These are phyloP conservation scores for Tragelaphus scriptus DNA, from an alignment of 2,113 vertebrate genomes.

Conservation along the genomic window DNA sequence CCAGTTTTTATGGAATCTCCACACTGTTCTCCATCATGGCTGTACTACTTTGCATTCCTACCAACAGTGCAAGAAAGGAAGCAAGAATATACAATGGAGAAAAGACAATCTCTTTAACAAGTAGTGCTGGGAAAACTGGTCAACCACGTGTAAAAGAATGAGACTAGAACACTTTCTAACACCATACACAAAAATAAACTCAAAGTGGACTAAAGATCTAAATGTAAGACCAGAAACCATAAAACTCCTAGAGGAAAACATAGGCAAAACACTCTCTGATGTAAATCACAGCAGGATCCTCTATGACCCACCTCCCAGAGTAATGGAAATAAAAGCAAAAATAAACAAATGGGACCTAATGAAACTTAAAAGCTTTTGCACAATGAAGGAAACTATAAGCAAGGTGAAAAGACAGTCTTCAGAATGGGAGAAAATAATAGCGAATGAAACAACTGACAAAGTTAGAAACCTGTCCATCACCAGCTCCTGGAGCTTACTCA, in stretches of 20 bases:
- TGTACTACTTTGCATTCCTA: not conserved
- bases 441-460: not conserved
- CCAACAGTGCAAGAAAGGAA: not conserved
- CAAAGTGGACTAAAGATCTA: not conserved
- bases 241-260: not conserved
- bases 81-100: not conserved
- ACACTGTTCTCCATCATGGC: not conserved
- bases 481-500: not conserved
- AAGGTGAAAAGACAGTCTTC: not conserved
- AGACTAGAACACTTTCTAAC: not conserved
- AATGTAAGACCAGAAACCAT: not conserved
- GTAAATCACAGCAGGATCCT: not conserved
- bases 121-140: not conserved
- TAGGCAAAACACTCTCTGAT: not conserved
- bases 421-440: not conserved
- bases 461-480: not conserved
- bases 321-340: not conserved
- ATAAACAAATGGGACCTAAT: not conserved
- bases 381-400: not conserved
- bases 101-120: not conserved
- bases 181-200: not conserved
- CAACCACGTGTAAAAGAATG: not conserved
- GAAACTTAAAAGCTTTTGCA: not conserved
- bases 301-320: not conserved
- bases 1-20: not conserved